Percentiles rank a stretch among this genome's conserved stretches.
These are phyloP conservation scores for Platycheirus albimanus DNA, from an alignment of 2,888 invertebrate species.

Conservation along the genomic window DNA sequence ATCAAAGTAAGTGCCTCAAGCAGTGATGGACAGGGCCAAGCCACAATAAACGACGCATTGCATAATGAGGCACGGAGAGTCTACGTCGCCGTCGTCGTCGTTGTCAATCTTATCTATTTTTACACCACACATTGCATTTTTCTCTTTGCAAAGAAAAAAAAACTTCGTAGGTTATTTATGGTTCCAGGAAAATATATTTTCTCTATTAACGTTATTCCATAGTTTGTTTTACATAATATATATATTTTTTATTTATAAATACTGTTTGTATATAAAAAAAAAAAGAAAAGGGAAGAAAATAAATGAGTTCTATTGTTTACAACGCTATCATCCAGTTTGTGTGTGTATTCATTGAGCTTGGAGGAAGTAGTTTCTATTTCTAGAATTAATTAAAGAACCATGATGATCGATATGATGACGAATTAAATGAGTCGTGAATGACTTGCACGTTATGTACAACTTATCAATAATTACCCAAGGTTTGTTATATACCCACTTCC, in stretches of 20 bases:
- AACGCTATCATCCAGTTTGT: neutral
- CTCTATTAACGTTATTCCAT: constrained; percentile 54
- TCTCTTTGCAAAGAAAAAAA: constrained; percentile 39
- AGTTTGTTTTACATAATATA: constrained; percentile 59
- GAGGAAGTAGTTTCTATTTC: constrained; percentile 42
- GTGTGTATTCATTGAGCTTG: neutral
- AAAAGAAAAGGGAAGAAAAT: constrained; percentile 36
- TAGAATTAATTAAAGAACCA: neutral
- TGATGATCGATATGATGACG: neutral
- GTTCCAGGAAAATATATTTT: constrained; percentile 62
- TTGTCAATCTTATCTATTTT: constrained; percentile 66
- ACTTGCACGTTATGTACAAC: too few relatives aligned
- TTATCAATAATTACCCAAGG: too few relatives aligned
- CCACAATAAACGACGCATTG: too few relatives aligned
- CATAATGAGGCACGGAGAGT: constrained; percentile 61
- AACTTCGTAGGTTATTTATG: constrained; percentile 49
- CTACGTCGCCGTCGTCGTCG: too few relatives aligned
- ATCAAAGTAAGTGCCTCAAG: constrained; percentile 74
- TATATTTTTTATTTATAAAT: constrained; percentile 44
- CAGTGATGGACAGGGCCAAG: constrained; percentile 5
- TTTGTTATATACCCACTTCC: too few relatives aligned
- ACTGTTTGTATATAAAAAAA: constrained; percentile 14
- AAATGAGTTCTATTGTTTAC: constrained; percentile 47
- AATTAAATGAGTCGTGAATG: neutral
- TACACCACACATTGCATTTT: constrained; percentile 69